Conservation (phyloP, 2,888 invertebrate genomes). For the Cephalotes varians region DNA sequence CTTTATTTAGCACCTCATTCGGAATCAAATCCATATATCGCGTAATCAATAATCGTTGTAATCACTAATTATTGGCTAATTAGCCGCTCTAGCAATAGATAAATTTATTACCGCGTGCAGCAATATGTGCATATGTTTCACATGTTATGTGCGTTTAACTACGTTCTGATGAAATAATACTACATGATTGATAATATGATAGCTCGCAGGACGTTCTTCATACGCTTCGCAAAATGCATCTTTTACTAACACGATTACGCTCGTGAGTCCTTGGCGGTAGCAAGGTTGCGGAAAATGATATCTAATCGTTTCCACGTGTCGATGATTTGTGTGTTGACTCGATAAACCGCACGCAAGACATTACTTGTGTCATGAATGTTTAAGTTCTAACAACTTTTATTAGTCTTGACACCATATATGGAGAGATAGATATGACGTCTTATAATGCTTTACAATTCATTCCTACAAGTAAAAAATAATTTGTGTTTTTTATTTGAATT, state of each 20-base stretch:
- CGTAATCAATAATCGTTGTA: slow-evolving; percentile 17
- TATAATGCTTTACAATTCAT: background rate
- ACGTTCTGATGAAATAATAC: background rate
- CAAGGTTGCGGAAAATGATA: slow-evolving; percentile 33
- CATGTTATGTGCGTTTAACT: background rate
- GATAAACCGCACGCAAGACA: slow-evolving; percentile 2
- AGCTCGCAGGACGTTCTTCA: background rate
- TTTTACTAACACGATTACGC: slow-evolving; percentile 24
- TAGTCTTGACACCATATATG: background rate
- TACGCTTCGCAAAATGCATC: background rate
- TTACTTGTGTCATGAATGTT: slow-evolving; percentile 15
- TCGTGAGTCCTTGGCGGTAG: slow-evolving; percentile 26
- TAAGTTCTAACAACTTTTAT: slow-evolving; percentile 6
- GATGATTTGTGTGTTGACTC: slow-evolving; percentile 30
- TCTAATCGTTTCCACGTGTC: slow-evolving; percentile 50
- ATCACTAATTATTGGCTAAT: slow-evolving; percentile 17
- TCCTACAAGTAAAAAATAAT: background rate
- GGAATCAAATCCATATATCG: background rate
- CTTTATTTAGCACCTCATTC: background rate
- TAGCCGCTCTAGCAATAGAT: background rate
- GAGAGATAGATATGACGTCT: background rate
- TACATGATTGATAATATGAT: slow-evolving; percentile 23
- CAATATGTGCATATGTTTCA: background rate
- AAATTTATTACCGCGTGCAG: background rate
- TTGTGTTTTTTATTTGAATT: background rate